phyloP scores from a whole-genome alignment of 2,888 invertebrate genomes.

The Habroteleia sp. region DNA sequence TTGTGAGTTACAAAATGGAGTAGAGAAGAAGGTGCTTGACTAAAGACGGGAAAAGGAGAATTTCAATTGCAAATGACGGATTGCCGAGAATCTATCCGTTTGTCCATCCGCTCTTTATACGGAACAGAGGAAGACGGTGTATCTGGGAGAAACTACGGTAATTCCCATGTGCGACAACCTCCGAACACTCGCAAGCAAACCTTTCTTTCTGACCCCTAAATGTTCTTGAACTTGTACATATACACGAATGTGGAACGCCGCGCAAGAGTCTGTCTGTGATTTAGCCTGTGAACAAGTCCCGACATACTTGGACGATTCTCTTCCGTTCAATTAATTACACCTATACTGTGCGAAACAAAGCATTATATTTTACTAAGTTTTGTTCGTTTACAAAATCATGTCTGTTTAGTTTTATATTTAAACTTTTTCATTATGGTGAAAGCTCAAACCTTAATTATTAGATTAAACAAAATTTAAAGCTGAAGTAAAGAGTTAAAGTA shows the following conservation, averaged over 20 bases:
- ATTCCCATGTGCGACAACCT: slow-evolving; percentile 52
- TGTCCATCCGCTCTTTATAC: slow-evolving; percentile 57
- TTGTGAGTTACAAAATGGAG: too few species aligned
- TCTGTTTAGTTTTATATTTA: too few species aligned
- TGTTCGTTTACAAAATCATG: too few species aligned
- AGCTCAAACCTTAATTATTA: too few species aligned
- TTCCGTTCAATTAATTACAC: slow-evolving; percentile 52
- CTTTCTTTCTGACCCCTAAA: slow-evolving; percentile 42
- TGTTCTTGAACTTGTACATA: slow-evolving; percentile 46
- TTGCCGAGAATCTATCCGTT: slow-evolving; percentile 58
- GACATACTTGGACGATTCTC: slow-evolving; percentile 53
- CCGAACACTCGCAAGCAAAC: slow-evolving; percentile 14
- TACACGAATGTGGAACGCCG: slow-evolving; percentile 49
- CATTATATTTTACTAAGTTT: too few species aligned
- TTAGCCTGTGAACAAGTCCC: slow-evolving; percentile 26
- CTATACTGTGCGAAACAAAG: slow-evolving; percentile 38
- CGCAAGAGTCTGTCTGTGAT: slow-evolving; percentile 33
- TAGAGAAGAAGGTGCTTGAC: too few species aligned
- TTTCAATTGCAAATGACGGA: slow-evolving; percentile 52
- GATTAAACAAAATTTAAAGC: too few species aligned
- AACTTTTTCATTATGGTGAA: too few species aligned
- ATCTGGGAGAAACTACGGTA: slow-evolving; percentile 32
- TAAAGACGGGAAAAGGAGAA: neutral
- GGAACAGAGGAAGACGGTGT: slow-evolving; percentile 37
- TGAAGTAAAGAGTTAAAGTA: too few species aligned